Evolutionary conservation across 2,113 vertebrate species (phyloP).

Genomic region (cattle (Bos taurus)): ARS-UCD2.0 NC_037349.1:8116501-8117000

Average conservation of each 20-base stretch:
- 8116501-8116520: neutral
- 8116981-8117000: neutral
- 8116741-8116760: neutral
- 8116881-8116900: neutral
- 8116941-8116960: neutral
- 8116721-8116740: neutral
- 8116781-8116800: neutral
- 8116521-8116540: neutral
- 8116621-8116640: neutral
- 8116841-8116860: neutral
- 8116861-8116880: neutral
- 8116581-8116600: neutral
- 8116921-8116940: neutral
- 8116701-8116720: neutral
- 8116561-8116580: neutral
- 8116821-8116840: neutral
- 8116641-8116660: neutral
- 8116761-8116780: neutral
- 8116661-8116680: neutral
- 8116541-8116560: neutral
- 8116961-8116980: neutral
- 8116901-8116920: neutral
- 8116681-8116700: neutral
- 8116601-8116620: neutral
- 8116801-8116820: neutral